Base-by-base conservation (phyloP, 2,888 invertebrate genomes). In the Thumatha senex region DNA sequence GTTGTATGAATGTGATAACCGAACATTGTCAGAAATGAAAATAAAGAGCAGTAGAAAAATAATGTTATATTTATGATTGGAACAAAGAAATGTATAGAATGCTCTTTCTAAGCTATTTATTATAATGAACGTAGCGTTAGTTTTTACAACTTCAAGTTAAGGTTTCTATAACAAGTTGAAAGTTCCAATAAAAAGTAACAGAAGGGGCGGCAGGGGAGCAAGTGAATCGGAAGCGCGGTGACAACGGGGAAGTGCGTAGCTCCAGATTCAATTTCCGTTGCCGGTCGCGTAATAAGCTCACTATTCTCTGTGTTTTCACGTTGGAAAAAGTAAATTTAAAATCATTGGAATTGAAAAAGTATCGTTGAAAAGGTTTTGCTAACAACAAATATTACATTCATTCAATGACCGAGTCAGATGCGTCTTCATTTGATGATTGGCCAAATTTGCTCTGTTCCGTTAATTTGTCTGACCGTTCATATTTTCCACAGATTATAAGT, bases 181-280 rank as follows among this genome's bases (percentile, higher is more conserved):
- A 70, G 68, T 71, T 61, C 67, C 72, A 80, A 76, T 78, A 77
- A 74, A 74, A 70, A 67, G 72, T 74, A 75, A 72, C 69, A 71
- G 48, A 67, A 61, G 70, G 68, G 67, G 68, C 41, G 54, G 49
- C 40, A 14, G 55, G 58, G 63, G 59, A 61, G 67, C 68, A 70
- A 78, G 72, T 67, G 74, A 77, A 74, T 69, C 81, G 83, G 82
- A 84, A 83, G 75, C 74, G 73, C 75, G 75, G 74, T 74, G 77
- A 77, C 81, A 76, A 72, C 81, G 84, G 85, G 88, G 86, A 84
- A 83, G 84, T 86, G 86, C 89, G 87, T 88, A 85, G 84, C 84
- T 84, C 77, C 83, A 84, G 84, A 89, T 88, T 86, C 86, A 88
- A 89, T 89, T 88, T 89, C 86, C 89, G 87, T 67, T 78, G 72